A percentile compares a stretch with the other conserved stretches of the same genome.
Evolutionary conservation across 2,797 vertebrate genomes (phyloP).

Genomic region (Gymnothorax javanicus): DNA sequence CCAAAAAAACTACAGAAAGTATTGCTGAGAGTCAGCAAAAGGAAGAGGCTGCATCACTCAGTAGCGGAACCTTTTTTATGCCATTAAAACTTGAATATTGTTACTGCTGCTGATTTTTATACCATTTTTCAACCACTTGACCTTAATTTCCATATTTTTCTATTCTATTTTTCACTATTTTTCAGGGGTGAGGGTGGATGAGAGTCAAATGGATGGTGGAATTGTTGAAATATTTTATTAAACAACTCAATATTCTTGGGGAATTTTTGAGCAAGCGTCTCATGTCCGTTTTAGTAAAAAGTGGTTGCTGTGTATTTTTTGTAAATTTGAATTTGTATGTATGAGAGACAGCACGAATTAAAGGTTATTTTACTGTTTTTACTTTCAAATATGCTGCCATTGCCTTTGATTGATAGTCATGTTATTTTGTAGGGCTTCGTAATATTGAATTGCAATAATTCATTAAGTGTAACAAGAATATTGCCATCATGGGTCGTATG

Average conservation of each 20-base stretch:
- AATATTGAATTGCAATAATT: no score
- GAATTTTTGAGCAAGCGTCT: background rate
- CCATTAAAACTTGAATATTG: conserved; percentile 1
- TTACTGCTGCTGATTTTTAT: conserved; percentile 25
- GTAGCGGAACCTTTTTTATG: background rate
- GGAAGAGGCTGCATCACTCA: background rate
- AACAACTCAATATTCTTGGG: background rate
- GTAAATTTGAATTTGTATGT: background rate
- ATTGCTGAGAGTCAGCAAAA: conserved; percentile 5
- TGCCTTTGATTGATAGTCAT: no score
- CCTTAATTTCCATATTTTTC: background rate
- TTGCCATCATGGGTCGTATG: no score
- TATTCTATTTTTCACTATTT: conserved; percentile 26
- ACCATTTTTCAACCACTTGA: conserved; percentile 7
- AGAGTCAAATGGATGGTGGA: background rate
- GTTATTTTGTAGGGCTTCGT: no score
- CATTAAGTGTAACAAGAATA: no score
- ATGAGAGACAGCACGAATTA: no score
- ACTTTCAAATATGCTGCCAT: no score
- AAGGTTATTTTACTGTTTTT: no score
- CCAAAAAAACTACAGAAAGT: background rate
- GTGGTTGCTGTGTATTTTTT: background rate
- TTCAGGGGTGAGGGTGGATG: background rate
- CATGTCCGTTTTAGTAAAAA: background rate
- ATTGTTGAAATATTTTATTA: background rate